phyloP scores from a whole-genome alignment of 2,797 vertebrate genomes.

The Sebastes minor region DNA sequence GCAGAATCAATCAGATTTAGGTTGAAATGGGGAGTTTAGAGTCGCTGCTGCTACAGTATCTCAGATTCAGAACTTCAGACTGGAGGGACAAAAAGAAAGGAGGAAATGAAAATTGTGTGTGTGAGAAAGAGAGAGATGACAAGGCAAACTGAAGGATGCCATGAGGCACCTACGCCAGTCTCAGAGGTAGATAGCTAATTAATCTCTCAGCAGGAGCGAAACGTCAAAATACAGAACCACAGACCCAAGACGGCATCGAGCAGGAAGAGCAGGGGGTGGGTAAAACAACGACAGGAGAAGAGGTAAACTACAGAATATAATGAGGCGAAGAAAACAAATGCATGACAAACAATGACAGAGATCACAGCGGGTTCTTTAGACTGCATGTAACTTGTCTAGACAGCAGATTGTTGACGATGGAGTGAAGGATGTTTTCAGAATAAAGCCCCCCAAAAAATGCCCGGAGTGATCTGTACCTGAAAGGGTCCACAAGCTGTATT shows the following conservation, averaged over 20 bases:
- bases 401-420: background rate
- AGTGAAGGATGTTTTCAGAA: background rate
- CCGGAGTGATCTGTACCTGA: background rate
- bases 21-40: conserved; percentile 11
- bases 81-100: background rate
- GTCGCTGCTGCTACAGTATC: background rate
- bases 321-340: conserved; percentile 20
- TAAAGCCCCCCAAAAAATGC: background rate
- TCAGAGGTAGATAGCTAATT: conserved; percentile 70
- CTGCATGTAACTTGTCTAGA: background rate
- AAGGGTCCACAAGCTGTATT: background rate
- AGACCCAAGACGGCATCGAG: conserved; percentile 31
- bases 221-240: conserved; percentile 49
- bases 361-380: background rate
- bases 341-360: conserved; percentile 4
- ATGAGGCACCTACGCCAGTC: conserved; percentile 42
- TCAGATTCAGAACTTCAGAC: conserved; percentile 5
- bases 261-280: conserved; percentile 26
- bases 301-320: conserved; percentile 36
- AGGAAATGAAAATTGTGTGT: conserved; percentile 18
- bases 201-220: conserved; percentile 62
- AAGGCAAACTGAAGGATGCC: conserved; percentile 51
- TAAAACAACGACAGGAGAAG: conserved; percentile 17
- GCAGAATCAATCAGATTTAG: conserved; percentile 27
- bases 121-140: conserved; percentile 18